phyloP scores from a whole-genome alignment of 2,888 invertebrate genomes.

The Ctena decussata region DNA sequence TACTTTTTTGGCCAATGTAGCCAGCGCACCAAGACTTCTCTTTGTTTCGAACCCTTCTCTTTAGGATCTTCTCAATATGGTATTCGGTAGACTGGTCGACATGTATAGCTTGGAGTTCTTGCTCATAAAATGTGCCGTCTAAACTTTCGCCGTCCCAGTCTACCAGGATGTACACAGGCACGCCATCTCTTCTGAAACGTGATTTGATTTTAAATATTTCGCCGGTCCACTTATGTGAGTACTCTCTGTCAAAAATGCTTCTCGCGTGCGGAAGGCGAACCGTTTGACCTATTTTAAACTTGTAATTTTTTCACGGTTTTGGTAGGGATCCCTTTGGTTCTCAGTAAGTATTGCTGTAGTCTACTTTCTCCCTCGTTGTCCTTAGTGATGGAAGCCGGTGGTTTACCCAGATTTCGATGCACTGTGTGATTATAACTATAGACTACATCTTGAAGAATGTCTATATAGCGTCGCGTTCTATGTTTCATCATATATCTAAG shows the following conservation, averaged over 20 bases:
- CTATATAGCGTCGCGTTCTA: background rate
- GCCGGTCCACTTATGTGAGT: conserved; percentile 50
- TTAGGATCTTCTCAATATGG: conserved; percentile 42
- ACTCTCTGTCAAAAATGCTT: conserved; percentile 43
- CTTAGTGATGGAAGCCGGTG: conserved; percentile 17
- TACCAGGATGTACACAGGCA: conserved; percentile 41
- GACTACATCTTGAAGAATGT: conserved; percentile 21
- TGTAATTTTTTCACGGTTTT: background rate
- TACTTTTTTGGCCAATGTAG: conserved; percentile 62
- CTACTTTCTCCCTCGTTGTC: conserved; percentile 29
- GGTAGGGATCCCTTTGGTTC: background rate
- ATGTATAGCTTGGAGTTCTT: conserved; percentile 46
- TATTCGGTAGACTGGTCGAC: conserved; percentile 40
- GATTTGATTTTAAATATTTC: conserved; percentile 46
- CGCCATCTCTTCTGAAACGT: conserved; percentile 29
- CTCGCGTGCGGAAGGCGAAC: conserved; percentile 43
- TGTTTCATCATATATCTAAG: conserved; percentile 42
- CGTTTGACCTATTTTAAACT: conserved; percentile 33
- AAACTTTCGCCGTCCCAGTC: conserved; percentile 40
- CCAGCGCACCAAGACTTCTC: conserved; percentile 55
- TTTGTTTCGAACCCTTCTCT: conserved; percentile 32
- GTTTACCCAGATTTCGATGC: conserved; percentile 26
- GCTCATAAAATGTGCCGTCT: conserved; percentile 49
- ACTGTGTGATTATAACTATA: conserved; percentile 35
- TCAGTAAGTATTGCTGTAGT: conserved; percentile 34